Evolutionary conservation across 2,797 vertebrate genomes (phyloP), one percentile per base, ranked within the genome.

Genomic region (Selene dorsalis): DNA sequence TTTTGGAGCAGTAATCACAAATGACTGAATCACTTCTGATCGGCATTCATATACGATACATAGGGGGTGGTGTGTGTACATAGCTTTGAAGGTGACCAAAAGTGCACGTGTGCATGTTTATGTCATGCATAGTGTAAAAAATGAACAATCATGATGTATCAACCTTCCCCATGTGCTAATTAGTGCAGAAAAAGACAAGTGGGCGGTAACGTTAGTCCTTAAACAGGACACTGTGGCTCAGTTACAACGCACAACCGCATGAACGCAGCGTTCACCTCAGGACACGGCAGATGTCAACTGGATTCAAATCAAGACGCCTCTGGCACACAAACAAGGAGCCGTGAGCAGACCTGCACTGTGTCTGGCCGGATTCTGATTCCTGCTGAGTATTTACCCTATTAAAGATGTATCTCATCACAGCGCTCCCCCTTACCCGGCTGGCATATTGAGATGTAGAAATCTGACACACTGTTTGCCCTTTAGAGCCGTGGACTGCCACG

Each of bases 201-300:
- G 63, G 58, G 59, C 52, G 64, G 50, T 41, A 72, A n/a, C 67
- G 65, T 84, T 86, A 69, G 57, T 63, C 18, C 30, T 58, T 64
- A 66, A 80, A 69, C 74, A 60, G 65, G 45, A 32, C 26, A n/a
- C 2, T 11, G 63, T 1, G 16, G 61, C 45, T 76, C 43, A 78
- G 73, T 83, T 70, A 71, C 13, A 22, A 17, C 10, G 47, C 79
- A 70, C 52, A 35, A 72, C 67, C 35, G 70, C 56, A 61, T 14
- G 3, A 43, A 55, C 0, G 30, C 50, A 3, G 67, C 18, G 75
- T 77, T 59, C n/a, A 74, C 79, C 71, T 75, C 35, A 63, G 81
- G 73, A 86, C 69, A 50, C 20, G 60, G 0, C 82, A 84, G 86
- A 80, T 84, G 87, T 85, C 69, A 52, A 68, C 45, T 72, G 69